A percentile compares a stretch with the other conserved stretches of the same genome.
These are phyloP conservation scores for Plecotus auritus DNA, from an alignment of 2,113 vertebrate genomes.

Conservation along the genomic window DNA sequence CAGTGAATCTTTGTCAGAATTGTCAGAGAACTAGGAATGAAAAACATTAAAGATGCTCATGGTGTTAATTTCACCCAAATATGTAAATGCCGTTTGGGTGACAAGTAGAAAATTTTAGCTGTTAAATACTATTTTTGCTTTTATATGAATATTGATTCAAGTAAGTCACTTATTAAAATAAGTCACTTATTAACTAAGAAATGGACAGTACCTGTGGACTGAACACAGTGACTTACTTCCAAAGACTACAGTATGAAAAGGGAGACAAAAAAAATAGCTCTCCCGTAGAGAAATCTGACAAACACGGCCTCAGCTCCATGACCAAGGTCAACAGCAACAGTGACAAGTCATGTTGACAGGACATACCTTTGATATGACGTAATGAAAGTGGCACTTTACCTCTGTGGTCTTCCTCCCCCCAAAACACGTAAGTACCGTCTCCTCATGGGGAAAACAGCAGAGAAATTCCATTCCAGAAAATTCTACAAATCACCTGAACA, in stretches of 20 bases:
- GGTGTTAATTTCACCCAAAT: not conserved
- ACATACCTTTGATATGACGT: not conserved
- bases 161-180: not conserved
- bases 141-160: not conserved
- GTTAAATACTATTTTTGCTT: not conserved
- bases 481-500: not conserved
- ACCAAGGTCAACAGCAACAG: not conserved
- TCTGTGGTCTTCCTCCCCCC: not conserved
- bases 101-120: not conserved
- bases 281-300: not conserved
- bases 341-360: not conserved
- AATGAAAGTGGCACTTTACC: not conserved
- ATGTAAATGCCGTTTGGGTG: not conserved
- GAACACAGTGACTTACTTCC: not conserved
- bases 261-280: not conserved
- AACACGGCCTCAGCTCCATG: not conserved
- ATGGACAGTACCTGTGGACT: not conserved
- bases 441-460: not conserved
- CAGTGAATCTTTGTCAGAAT: not conserved
- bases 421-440: not conserved
- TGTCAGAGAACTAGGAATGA: not conserved
- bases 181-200: not conserved
- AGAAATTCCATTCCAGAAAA: not conserved
- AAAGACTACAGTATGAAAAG: not conserved
- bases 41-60: not conserved